Base-by-base conservation (phyloP, 2,113 vertebrate genomes). In the Chrysemys picta region DNA sequence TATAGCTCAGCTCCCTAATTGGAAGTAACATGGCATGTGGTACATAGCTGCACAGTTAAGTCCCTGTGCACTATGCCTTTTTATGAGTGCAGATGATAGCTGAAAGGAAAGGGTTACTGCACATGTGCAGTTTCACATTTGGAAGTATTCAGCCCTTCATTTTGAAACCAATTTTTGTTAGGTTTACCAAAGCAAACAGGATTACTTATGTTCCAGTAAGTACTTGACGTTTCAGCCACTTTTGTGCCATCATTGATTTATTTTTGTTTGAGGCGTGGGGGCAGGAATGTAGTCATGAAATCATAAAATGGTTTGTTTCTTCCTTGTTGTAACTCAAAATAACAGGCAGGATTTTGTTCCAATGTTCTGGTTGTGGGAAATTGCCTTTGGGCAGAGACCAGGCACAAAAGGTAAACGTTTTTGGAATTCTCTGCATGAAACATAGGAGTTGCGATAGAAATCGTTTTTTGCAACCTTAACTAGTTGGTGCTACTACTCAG, bases 231-330 rank as follows among this genome's bases (percentile, higher is more conserved):
- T 69, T 69, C 62, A n/a, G 35, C 35, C 35, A n/a, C 62, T 17
- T n/a, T n/a, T 69, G 35, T 69, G 62, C 16, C 62, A 19, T n/a
- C 7, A 6, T 69, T 69, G 62, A 69, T n/a, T 17, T 6, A 16
- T 65, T 65, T 35, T 65, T 57, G 56, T 54, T 54, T 22, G 21
- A 53, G 17, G 24, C 5, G 25, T 27, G 25, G 25, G 10, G 24
- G 56, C 2, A 7, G 14, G 62, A 35, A 35, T 16, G 13, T 35
- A 65, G 62, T 65, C 31, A 35, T 35, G 31, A 65, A 35, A 16
- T 65, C 86, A 17, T 86, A 89, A 92, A 87, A 80, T 82, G 79
- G 57, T 53, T 52, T 62, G 50, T 94, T 50, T 56, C 89, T 95
- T 92, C 31, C 54, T 83, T 83, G 87, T 8, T 35, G 49, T 29